Evolutionary conservation across 1,140 invertebrate species (phyloP).

Genomic region (Neomicropteryx cornuta): DNA sequence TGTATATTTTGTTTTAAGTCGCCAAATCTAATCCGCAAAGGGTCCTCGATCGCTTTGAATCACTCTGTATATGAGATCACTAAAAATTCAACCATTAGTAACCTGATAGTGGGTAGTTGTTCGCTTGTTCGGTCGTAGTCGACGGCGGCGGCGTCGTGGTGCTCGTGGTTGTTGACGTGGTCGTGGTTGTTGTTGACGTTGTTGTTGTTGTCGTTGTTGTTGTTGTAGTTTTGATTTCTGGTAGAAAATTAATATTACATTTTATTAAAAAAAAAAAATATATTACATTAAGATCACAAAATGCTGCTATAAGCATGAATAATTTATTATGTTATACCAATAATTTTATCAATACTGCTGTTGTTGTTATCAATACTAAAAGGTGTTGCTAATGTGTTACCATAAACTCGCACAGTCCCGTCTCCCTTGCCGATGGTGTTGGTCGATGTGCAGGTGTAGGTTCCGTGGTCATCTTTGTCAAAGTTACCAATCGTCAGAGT

Average conservation of each 20-base stretch:
- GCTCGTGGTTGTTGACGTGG: conserved; percentile 24
- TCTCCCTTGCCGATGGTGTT: conserved; percentile 61
- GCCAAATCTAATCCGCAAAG: too few relatives aligned
- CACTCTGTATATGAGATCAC: too few relatives aligned
- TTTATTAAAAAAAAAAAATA: not conserved
- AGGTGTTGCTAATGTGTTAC: conserved; percentile 34
- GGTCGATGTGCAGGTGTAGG: conserved; percentile 61
- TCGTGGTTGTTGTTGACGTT: conserved; percentile 40
- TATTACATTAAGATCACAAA: not conserved
- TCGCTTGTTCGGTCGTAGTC: too few relatives aligned
- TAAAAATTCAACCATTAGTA: too few relatives aligned
- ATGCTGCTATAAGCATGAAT: conserved; percentile 5
- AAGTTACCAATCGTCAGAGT: conserved; percentile 53
- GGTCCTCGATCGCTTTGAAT: too few relatives aligned
- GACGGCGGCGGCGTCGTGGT: conserved; percentile 32
- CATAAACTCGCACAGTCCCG: conserved; percentile 54
- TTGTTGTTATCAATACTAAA: conserved; percentile 3
- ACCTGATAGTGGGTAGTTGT: too few relatives aligned
- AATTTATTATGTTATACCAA: conserved; percentile 16
- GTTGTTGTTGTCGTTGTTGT: conserved; percentile 41
- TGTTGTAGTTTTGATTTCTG: conserved; percentile 47
- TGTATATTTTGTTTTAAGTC: too few relatives aligned
- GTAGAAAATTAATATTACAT: conserved; percentile 13
- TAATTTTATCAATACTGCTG: not conserved
- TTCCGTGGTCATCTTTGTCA: conserved; percentile 50